Evolutionary conservation across 1,140 invertebrate species (phyloP).

Genomic region (Macrobrachium rosenbergii): DNA sequence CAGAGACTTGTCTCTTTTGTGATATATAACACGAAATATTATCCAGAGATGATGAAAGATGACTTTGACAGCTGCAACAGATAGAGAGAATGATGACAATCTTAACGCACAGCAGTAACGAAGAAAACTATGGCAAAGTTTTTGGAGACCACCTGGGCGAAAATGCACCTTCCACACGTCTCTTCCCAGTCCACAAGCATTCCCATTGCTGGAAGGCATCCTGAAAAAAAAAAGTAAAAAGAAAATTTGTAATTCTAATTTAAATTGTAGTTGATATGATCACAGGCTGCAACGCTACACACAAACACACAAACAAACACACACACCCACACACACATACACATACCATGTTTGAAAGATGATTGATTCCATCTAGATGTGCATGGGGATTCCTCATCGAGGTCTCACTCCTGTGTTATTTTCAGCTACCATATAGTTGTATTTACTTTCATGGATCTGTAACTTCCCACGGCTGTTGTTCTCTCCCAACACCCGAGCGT

Average conservation of each 20-base stretch:
- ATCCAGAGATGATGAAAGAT: too few species aligned
- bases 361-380: too few species aligned
- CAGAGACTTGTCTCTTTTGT: too few species aligned
- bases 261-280: background rate
- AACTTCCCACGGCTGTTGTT: too few species aligned
- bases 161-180: constrained; percentile 26
- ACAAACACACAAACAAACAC: too few species aligned
- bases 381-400: too few species aligned
- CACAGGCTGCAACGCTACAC: background rate
- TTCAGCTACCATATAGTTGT: too few species aligned
- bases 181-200: constrained; percentile 33
- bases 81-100: background rate
- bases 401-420: too few species aligned
- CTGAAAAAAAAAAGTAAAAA: background rate
- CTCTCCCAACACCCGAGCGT: too few species aligned
- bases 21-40: background rate
- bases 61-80: background rate
- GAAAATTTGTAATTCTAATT: background rate
- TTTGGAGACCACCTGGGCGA: constrained; percentile 40
- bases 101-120: constrained; percentile 33
- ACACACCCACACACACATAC: too few species aligned
- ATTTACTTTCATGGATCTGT: too few species aligned
- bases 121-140: constrained; percentile 50
- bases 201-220: constrained; percentile 35
- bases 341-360: too few species aligned